Evolutionary conservation across 2,888 invertebrate species (phyloP), one percentile per base, ranked within the genome.

Genomic region (Siphlonurus alternatus): DNA sequence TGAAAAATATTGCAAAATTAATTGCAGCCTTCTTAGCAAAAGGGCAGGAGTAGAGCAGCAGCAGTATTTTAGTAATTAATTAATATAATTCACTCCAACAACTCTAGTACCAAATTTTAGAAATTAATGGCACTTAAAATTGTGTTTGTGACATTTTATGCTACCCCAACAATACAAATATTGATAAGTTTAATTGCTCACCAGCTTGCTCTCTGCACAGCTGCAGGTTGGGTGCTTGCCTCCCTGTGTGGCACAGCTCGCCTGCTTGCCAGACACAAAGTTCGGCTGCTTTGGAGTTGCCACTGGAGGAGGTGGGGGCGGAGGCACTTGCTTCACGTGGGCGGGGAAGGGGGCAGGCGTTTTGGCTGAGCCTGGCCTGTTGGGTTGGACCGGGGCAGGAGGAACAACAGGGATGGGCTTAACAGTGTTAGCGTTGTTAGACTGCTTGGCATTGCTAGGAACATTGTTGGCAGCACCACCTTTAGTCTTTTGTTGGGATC

Each of bases 381-480:
- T 20, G 2, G 64, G 64, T 24, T 64, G 63, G 2, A 64, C 54
- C 25, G 62, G 56, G 2, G 65, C 59, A 22, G 62, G 63, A 10
- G 53, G 61, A 25, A 66, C 66, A 38, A 63, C 63, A 18, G 63
- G 64, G 61, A 75, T 72, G 24, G 66, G n/a, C 38, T 53, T 63
- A 19, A 56, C 64, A 54, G 62, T 25, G 5, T 38, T 38, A 15
- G 38, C 38, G 7, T 5, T 10, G 38, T 38, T 15, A 10, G 5
- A 10, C 15, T 38, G 38, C 38, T 38, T 38, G 38, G 38, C 5
- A 15, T 38, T 38, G 38, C 15, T 38, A 38, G 38, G 38, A 38
- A 38, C 38, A 38, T 38, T 38, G 15, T 38, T 38, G 38, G 53
- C 59, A 56, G 65, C 51, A 10, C 64, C 61, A 23, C 56, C 23